phyloP scores from a whole-genome alignment of 2,113 vertebrate species.

The Mirza zaza region DNA sequence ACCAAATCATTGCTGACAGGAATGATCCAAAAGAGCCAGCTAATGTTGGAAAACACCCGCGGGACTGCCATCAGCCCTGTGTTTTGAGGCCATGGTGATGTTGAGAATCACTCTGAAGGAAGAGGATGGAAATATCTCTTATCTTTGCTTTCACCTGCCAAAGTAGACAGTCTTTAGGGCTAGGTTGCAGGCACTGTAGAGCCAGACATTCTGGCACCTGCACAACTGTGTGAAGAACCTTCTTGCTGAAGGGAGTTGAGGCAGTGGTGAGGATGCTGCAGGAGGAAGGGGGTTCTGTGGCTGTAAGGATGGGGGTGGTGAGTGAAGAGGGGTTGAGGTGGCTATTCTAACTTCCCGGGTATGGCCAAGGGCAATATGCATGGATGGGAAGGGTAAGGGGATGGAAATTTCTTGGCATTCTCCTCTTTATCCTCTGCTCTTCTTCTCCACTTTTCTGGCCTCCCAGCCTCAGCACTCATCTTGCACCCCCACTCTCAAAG shows the following conservation, averaged over 20 bases:
- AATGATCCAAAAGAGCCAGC: conserved; percentile 51
- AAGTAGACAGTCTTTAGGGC: conserved; percentile 9
- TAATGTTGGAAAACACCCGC: conserved; percentile 51
- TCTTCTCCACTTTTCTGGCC: background rate
- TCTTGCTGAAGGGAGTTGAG: background rate
- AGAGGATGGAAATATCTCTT: background rate
- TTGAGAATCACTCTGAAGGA: conserved; percentile 50
- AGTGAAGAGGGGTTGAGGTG: background rate
- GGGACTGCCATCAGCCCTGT: background rate
- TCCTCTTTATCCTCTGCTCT: background rate
- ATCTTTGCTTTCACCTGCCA: conserved; percentile 30
- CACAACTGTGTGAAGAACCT: conserved; percentile 26
- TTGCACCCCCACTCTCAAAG: background rate
- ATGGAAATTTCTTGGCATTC: background rate
- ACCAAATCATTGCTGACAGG: conserved; percentile 26
- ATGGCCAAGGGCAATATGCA: background rate
- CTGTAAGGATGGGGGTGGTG: background rate
- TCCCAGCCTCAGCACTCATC: background rate
- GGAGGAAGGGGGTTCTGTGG: background rate
- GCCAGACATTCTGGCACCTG: background rate
- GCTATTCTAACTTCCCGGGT: background rate
- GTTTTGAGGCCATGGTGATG: background rate
- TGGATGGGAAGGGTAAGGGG: background rate
- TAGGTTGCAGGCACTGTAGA: background rate
- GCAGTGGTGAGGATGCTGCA: background rate